Percentiles rank a stretch among this genome's conserved stretches.
phyloP scores from a whole-genome alignment of 2,888 invertebrate species.

The Hesperia comma region DNA sequence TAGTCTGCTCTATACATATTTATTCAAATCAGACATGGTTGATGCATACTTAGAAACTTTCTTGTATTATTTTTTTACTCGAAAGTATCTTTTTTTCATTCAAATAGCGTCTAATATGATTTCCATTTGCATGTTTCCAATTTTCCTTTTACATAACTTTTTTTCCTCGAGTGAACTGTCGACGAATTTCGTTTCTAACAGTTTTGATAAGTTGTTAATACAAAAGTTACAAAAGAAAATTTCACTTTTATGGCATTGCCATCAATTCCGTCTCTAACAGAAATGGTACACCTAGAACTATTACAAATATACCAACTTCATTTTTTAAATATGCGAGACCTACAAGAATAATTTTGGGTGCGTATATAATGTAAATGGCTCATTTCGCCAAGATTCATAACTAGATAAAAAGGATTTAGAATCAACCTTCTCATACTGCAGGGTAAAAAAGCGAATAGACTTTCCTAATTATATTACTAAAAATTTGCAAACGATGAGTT shows the following conservation, averaged over 20 bases:
- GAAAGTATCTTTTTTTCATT: constrained; percentile 2
- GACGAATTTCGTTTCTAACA: constrained; percentile 56
- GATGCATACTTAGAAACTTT: background rate
- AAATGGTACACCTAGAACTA: background rate
- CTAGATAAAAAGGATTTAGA: no score
- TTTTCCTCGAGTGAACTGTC: constrained; percentile 53
- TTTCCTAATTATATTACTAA: background rate
- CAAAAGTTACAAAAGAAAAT: constrained; percentile 55
- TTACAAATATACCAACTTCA: no score
- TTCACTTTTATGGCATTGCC: constrained; percentile 54
- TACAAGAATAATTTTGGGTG: no score
- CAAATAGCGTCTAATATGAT: constrained; percentile 4
- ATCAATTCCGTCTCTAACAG: constrained; percentile 62
- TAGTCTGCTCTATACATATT: no score
- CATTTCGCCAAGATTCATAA: no score
- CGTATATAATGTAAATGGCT: no score
- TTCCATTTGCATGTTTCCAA: constrained; percentile 37
- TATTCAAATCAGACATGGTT: background rate
- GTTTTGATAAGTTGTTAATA: constrained; percentile 64
- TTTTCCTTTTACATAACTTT: constrained; percentile 49
- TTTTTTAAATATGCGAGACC: no score
- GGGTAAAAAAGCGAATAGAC: no score
- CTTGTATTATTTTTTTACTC: background rate
- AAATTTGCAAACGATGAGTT: background rate
- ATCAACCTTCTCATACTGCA: no score